Base-by-base conservation (phyloP, 2,113 vertebrate genomes). In the Lampris megalopsis region DNA sequence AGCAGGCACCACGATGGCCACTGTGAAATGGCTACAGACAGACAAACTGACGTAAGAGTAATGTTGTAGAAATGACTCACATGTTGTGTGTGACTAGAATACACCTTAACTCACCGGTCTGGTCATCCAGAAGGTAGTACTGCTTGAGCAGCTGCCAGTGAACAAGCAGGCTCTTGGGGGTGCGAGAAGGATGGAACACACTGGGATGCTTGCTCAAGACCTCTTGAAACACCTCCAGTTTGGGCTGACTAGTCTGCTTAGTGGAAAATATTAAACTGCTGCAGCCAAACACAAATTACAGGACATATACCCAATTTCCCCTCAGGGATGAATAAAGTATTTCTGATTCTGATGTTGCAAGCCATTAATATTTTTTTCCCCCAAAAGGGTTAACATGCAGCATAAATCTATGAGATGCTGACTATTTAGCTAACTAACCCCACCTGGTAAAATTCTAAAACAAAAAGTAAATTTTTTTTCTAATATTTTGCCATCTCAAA, bases 141-240 rank as follows among this genome's bases (percentile, higher is more conserved):
- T 99, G 97, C 78, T 98, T 98, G 84, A 99, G 95, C 59, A 98
- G 96, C 89, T 99, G 97, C 97, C 97, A 99, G 87, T 99, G 97
- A 1, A 97, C 94, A 93, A 98, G 94, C 70, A 99, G 91, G 68
- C 95, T 96, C 90, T 98, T 98, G 60, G 96, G 95, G 0, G 96
- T 97, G 6, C 97, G 96, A 0, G 96, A 95, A 0, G 96, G 95
- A 86, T 98, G 97, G 91, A 98, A 98, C 71, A 96, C 93, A 24
- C 95, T 92, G 0, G 97, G 96, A 80, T 99, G 95, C 77, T 97
- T 97, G 77, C 92, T 96, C 41, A 99, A 90, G 77, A 99, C 90
- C 50, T 98, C 96, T 92, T 97, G 97, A 92, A 99, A 99, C 37
- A 95, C 93, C 45, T 99, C 97, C 63, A 98, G 91, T n/a, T 96